phyloP scores from a whole-genome alignment of 2,888 invertebrate genomes.

The Dryobota labecula region DNA sequence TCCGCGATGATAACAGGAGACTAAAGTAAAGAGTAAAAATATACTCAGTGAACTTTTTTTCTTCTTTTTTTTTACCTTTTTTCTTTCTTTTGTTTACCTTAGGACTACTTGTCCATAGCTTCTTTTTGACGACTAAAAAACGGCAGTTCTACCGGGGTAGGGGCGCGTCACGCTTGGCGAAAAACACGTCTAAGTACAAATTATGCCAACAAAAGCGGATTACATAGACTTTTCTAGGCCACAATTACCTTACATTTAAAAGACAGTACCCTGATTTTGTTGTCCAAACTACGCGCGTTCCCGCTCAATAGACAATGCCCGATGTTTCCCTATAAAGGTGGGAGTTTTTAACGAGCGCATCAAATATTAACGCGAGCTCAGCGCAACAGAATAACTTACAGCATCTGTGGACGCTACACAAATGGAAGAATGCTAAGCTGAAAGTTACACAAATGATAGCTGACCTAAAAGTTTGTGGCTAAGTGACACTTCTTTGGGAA shows the following conservation, averaged over 20 bases:
- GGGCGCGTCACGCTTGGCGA: no score
- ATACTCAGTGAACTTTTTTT: not conserved
- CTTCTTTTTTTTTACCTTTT: no score
- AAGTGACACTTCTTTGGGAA: conserved; percentile 2
- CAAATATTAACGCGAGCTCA: conserved; percentile 57
- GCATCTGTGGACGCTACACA: conserved; percentile 41
- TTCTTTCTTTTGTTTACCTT: no score
- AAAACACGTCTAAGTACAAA: not conserved
- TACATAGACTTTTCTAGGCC: not conserved
- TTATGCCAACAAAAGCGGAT: not conserved
- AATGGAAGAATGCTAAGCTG: conserved; percentile 22
- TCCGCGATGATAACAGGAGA: not conserved
- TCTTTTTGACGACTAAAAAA: not conserved
- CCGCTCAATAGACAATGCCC: not conserved
- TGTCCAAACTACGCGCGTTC: not conserved
- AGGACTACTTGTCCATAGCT: not conserved
- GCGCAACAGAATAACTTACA: conserved; percentile 51
- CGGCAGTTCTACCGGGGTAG: no score
- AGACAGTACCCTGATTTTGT: not conserved
- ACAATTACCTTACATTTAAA: not conserved
- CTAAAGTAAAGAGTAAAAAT: no score
- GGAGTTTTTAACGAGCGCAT: conserved; percentile 65
- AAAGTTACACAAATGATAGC: conserved; percentile 34
- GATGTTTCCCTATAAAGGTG: conserved; percentile 46
- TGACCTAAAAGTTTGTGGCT: not conserved